Evolutionary conservation across 2,888 invertebrate genomes (phyloP), one percentile per base, ranked within the genome.

Genomic region (Ornithoptera alexandrae): DNA sequence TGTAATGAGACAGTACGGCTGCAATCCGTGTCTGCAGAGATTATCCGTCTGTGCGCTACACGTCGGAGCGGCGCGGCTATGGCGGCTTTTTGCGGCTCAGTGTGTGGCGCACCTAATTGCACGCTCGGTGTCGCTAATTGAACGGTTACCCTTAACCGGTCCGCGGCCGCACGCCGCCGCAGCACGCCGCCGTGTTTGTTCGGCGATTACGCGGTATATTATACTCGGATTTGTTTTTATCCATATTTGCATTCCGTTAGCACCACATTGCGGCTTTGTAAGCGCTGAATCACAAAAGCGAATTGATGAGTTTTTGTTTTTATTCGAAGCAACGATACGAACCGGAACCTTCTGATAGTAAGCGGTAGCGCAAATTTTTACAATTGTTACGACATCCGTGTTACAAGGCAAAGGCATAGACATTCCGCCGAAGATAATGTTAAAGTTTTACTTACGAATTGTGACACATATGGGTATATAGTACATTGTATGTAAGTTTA

Each of bases 41-140:
- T 72, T 69, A 67, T 72, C 69, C 67, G 60, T 17, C 24, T 50
- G 66, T 59, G 66, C 66, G 67, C 50, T 67, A 65, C 62, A 69
- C 67, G 59, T 63, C 59, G 39, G 30, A 57, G 65, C 39, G 46
- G 22, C 53, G n/a, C n/a, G 53, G 18, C 18, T 15, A 18, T 53
- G 56, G 65, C 61, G 70, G 78, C 78, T 84, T 84, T 84, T 84
- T 85, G 84, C 79, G 81, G 81, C 78, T 72, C 77, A 75, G 81
- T 83, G 81, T 84, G 84, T 78, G 84, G 84, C 78, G 73, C 70
- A 74, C 79, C 84, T 89, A 89, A 90, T 88, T 87, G 85, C 79
- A 78, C 76, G 80, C 78, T 82, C 80, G 77, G 81, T 81, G 80
- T 83, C 81, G 80, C 85, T 89, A 89, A 89, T 88, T 89, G 87